A percentile compares a stretch with the other conserved stretches of the same genome.
Evolutionary conservation across 2,797 vertebrate genomes (phyloP).

Genomic region (Sebastes baramenuke): DNA sequence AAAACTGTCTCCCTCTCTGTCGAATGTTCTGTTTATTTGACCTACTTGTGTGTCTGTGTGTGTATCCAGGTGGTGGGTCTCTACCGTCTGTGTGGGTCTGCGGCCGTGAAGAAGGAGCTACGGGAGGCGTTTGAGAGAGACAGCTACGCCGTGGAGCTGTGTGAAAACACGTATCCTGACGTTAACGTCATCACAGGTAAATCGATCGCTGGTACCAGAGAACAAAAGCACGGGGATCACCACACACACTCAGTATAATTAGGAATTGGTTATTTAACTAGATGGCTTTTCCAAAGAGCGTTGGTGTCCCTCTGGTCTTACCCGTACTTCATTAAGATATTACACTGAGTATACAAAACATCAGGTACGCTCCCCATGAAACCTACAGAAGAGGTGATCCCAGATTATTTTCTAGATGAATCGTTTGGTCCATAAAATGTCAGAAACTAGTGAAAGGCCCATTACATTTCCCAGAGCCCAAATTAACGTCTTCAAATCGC

Average conservation of each 20-base stretch:
- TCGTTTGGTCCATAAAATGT: neutral
- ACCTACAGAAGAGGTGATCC: neutral
- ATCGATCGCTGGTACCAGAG: neutral
- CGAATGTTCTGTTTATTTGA: slow-evolving; percentile 47
- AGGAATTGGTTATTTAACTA: neutral
- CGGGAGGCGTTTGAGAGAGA: slow-evolving; percentile 96
- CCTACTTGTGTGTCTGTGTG: slow-evolving; percentile 47
- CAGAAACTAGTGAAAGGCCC: neutral
- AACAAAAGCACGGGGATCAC: neutral
- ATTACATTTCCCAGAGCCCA: neutral
- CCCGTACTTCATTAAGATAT: neutral
- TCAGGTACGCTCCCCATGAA: neutral
- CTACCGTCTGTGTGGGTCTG: slow-evolving; percentile 95
- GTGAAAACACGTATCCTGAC: slow-evolving; percentile 94
- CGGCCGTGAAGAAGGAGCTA: slow-evolving; percentile 97
- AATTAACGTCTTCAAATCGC: neutral
- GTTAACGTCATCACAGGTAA: slow-evolving; percentile 99
- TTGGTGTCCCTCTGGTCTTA: neutral
- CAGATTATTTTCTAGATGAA: neutral
- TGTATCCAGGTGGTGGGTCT: slow-evolving; percentile 92
- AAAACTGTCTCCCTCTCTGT: slow-evolving; percentile 33
- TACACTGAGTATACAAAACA: neutral
- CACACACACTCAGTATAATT: slow-evolving; percentile 8
- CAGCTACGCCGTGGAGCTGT: slow-evolving; percentile 88
- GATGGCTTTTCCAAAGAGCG: neutral